Evolutionary conservation across 2,888 invertebrate genomes (phyloP).

Genomic region (Nudaria mundana): DNA sequence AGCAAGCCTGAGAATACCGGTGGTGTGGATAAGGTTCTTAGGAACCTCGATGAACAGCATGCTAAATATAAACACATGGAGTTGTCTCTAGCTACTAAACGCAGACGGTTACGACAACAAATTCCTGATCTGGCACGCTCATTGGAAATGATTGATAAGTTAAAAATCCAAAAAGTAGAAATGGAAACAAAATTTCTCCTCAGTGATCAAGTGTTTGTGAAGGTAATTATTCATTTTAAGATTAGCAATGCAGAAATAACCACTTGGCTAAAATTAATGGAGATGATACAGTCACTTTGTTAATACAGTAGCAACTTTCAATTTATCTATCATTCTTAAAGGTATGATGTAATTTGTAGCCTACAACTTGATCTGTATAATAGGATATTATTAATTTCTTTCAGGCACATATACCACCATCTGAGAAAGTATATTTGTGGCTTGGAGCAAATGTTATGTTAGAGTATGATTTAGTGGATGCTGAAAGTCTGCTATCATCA

Average conservation of each 20-base stretch:
- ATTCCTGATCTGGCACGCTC: conserved; percentile 97
- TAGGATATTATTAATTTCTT: too few species aligned
- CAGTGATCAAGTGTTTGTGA: conserved; percentile 94
- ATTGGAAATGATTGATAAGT: conserved; percentile 93
- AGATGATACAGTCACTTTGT: too few species aligned
- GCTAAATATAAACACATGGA: conserved; percentile 99
- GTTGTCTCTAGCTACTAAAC: conserved; percentile 92
- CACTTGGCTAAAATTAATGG: too few species aligned
- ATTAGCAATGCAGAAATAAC: too few species aligned
- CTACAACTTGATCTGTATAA: too few species aligned
- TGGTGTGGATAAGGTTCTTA: conserved; percentile 92
- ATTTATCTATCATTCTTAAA: too few species aligned
- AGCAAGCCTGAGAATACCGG: conserved; percentile 89
- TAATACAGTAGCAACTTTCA: too few species aligned
- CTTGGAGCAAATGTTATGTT: conserved; percentile 97
- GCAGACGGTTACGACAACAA: conserved; percentile 92
- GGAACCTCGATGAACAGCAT: conserved; percentile 94
- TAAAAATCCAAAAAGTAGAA: conserved; percentile 90
- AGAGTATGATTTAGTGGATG: conserved; percentile 96
- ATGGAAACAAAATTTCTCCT: conserved; percentile 94
- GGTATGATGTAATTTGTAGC: too few species aligned
- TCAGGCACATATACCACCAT: conserved; percentile 92
- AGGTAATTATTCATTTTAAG: conserved; percentile 50
- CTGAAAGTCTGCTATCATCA: conserved; percentile 89
- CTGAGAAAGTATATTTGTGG: conserved; percentile 93